A percentile compares a stretch with the other conserved stretches of the same genome.
phyloP scores from a whole-genome alignment of 2,888 invertebrate genomes.

The Ischnura elegans region DNA sequence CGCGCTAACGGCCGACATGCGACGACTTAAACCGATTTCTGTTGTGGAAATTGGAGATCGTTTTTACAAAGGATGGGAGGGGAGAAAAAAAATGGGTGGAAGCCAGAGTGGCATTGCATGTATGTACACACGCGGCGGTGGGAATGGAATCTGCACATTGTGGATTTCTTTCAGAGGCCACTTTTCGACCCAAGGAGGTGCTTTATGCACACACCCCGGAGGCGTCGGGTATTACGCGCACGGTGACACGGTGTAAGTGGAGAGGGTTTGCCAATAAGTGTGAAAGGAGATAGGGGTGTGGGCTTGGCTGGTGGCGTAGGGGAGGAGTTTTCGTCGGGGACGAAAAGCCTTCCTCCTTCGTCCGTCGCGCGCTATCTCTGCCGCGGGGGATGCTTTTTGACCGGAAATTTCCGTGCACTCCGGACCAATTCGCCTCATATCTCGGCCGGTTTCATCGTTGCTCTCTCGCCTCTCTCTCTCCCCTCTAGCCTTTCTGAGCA shows the following conservation, averaged over 20 bases:
- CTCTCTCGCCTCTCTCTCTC: neutral
- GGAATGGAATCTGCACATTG: neutral
- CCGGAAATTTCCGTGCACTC: constrained; percentile 25
- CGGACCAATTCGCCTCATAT: neutral
- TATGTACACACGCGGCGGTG: neutral
- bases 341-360: neutral
- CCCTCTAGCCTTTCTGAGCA: neutral
- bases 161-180: neutral
- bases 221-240: constrained; percentile 17
- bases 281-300: neutral
- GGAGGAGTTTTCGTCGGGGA: neutral
- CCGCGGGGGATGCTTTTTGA: constrained; percentile 16
- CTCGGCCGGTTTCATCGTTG: neutral
- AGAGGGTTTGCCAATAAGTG: neutral
- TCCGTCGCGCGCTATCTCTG: neutral
- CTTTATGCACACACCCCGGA: constrained; percentile 28
- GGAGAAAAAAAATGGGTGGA: neutral
- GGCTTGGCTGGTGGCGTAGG: neutral
- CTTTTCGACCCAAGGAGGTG: constrained; percentile 26
- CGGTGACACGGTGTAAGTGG: neutral
- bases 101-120: neutral
- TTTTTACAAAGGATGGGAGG: constrained; percentile 13
- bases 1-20: constrained; percentile 42
- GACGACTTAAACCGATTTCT: constrained; percentile 33
- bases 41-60: constrained; percentile 38